These are phyloP conservation scores for Pitta sordida DNA, from an alignment of 2,113 vertebrate genomes.

Conservation along the genomic window DNA sequence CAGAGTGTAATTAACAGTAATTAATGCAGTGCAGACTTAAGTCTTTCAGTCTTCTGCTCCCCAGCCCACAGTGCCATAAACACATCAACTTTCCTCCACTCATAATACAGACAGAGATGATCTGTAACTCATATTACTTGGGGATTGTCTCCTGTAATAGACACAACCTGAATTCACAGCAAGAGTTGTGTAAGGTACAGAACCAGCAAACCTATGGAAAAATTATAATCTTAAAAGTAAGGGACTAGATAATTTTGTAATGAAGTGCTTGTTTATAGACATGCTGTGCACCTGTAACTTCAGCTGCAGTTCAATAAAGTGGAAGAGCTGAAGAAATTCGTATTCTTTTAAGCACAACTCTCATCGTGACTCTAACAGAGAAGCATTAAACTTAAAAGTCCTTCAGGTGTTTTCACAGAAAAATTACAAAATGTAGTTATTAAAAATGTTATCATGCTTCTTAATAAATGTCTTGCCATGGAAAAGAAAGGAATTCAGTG, in stretches of 20 bases:
- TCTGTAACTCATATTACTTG: neutral
- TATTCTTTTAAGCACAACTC: neutral
- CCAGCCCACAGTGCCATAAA: neutral
- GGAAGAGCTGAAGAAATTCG: neutral
- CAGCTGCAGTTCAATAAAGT: neutral
- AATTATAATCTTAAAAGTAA: neutral
- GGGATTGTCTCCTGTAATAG: neutral
- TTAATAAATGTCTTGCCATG: neutral
- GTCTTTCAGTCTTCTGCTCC: neutral
- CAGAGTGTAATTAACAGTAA: no score
- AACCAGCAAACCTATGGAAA: neutral
- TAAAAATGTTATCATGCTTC: neutral
- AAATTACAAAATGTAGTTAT: neutral
- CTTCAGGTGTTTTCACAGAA: constrained; percentile 3
- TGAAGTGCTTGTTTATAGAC: neutral
- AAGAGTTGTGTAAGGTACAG: neutral
- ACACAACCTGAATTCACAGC: neutral
- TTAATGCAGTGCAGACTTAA: neutral
- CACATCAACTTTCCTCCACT: neutral
- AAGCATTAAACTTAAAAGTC: neutral
- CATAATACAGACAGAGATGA: neutral
- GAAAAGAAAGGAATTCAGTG: neutral
- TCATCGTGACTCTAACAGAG: neutral
- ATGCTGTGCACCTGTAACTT: neutral
- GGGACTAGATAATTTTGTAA: neutral